phyloP scores from a whole-genome alignment of 2,797 vertebrate genomes.

The Momotus momota region DNA sequence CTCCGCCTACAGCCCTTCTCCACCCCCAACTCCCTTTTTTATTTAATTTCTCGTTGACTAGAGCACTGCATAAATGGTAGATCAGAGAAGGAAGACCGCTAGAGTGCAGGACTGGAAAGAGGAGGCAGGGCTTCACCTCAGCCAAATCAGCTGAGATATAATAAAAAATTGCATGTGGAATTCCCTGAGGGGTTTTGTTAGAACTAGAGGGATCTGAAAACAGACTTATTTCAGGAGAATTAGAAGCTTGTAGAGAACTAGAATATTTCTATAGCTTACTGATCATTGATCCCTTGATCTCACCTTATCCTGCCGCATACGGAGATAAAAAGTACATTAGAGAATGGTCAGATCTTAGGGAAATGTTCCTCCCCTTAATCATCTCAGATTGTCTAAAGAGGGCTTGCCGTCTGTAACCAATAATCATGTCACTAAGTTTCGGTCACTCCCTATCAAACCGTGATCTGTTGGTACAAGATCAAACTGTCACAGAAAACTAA shows the following conservation, averaged over 20 bases:
- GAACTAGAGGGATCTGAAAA: neutral
- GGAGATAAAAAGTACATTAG: neutral
- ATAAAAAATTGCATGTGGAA: neutral
- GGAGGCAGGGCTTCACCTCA: neutral
- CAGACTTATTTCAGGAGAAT: neutral
- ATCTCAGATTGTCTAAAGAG: neutral
- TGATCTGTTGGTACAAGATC: neutral
- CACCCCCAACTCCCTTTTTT: fast-evolving
- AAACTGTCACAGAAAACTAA: neutral
- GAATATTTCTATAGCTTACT: neutral
- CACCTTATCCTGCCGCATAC: neutral
- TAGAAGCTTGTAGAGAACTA: neutral
- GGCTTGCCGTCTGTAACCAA: neutral
- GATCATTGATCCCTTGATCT: neutral
- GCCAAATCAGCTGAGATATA: neutral
- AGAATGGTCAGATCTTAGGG: neutral
- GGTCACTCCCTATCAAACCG: neutral
- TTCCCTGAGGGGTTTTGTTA: neutral
- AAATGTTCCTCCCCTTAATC: neutral
- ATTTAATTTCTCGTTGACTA: fast-evolving
- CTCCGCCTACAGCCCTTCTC: neutral
- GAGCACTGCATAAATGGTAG: neutral
- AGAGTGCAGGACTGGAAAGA: neutral
- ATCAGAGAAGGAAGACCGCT: neutral
- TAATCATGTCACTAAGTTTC: neutral